Base-by-base conservation (phyloP, 1,140 invertebrate genomes). In the Diachasmimorpha longicaudata region DNA sequence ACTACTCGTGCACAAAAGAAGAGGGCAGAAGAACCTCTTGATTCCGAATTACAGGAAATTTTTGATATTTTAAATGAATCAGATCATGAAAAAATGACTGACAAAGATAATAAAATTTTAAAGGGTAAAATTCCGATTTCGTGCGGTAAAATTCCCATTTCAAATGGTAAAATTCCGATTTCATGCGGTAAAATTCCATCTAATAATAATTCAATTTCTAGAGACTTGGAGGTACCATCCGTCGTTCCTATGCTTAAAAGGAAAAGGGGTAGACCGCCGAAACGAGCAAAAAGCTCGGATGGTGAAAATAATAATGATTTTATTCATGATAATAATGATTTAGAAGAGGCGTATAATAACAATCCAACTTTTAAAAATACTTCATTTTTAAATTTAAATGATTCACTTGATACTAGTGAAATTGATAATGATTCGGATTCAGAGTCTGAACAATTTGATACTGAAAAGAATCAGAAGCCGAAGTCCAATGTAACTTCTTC, bases 191-290 rank as follows among this genome's bases (percentile, higher is more conserved):
- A n/a, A n/a, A n/a, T n/a, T n/a, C n/a, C n/a, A n/a, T n/a, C n/a
- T n/a, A n/a, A n/a, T n/a, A n/a, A n/a, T n/a, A 31, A 31, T 3
- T 31, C 31, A 31, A 31, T 2, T 3, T 3, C 6, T 31, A 31
- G 6, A 3, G 31, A 31, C 6, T 31, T 6, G 2, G 6, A 31
- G 6, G 6, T 31, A 6, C 31, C 31, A 3, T 31, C 6, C 2
- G 2, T 2, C 6, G 2, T 31, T 31, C 11, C 44, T 21, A 58
- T 21, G n/a, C 14, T 10, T 6, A 58, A 58, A 21, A 58, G 14
- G n/a, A 70, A 70, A 70, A 70, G 69, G 19, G 69, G 69, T 21
- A 70, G 36, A 16, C 69, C 69, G 16, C 69, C 4, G 8, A 70
- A 37, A 44, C 10, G 39, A 70, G 39, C 36, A 21, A 16, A 3